These are phyloP conservation scores for Pachyseris speciosa DNA, from an alignment of 64 coral and sea anemone species.

Conservation along the genomic window DNA sequence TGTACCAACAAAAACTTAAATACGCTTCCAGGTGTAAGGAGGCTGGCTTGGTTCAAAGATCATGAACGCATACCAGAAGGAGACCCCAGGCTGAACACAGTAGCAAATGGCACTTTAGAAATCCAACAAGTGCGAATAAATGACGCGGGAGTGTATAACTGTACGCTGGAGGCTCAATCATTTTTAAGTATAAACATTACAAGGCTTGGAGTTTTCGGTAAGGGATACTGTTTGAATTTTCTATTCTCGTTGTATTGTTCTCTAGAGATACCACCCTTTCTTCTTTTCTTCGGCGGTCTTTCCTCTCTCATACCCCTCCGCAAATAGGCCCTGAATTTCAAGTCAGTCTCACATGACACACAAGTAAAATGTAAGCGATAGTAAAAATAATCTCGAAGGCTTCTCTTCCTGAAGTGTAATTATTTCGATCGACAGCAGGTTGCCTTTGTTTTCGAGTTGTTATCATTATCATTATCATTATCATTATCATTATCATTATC, in stretches of 20 bases:
- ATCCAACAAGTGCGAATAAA: background rate
- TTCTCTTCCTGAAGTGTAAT: too few relatives aligned
- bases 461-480: too few relatives aligned
- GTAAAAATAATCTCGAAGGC: too few relatives aligned
- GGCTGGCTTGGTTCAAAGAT: background rate
- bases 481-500: too few relatives aligned
- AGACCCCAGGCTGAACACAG: background rate
- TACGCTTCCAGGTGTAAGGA: background rate
- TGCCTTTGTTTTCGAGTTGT: too few relatives aligned
- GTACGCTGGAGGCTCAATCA: background rate
- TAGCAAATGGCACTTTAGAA: background rate
- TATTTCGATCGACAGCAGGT: too few relatives aligned
- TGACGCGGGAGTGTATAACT: background rate
- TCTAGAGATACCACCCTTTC: background rate
- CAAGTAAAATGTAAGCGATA: too few relatives aligned
- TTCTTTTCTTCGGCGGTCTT: too few relatives aligned
- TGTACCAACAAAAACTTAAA: conserved; percentile 5
- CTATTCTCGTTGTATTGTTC: too few relatives aligned
- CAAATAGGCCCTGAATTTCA: too few relatives aligned
- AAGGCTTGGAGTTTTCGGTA: background rate
- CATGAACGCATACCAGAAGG: background rate
- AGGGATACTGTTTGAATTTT: background rate
- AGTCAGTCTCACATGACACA: too few relatives aligned
- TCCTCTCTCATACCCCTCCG: too few relatives aligned
- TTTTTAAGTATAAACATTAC: background rate